A percentile compares a stretch with the other conserved stretches of the same genome.
These are phyloP conservation scores for Calliphora vomitoria DNA, from an alignment of 2,888 invertebrate species.

Conservation along the genomic window DNA sequence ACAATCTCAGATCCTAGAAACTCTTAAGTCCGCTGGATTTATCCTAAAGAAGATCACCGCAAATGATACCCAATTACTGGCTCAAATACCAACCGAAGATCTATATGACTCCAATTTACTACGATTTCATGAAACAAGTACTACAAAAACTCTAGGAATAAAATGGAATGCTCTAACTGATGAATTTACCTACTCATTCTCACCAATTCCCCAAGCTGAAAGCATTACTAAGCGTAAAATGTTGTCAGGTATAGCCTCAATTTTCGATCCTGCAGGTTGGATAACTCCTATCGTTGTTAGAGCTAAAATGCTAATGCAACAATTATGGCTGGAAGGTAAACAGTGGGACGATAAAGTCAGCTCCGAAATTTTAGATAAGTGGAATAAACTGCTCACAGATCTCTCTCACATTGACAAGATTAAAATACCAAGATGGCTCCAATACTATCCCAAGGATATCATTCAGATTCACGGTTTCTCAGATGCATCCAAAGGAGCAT, in stretches of 20 bases:
- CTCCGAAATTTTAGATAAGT: background rate
- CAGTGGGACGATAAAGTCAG: too few species aligned
- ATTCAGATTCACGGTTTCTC: slow-evolving; percentile 56
- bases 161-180: slow-evolving; percentile 45
- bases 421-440: slow-evolving; percentile 46
- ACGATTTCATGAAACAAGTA: too few species aligned
- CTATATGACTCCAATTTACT: too few species aligned
- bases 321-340: slow-evolving; percentile 46
- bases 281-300: slow-evolving; percentile 50
- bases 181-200: slow-evolving; percentile 20
- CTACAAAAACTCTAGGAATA: slow-evolving; percentile 34
- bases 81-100: too few species aligned
- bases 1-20: too few species aligned
- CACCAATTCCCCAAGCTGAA: background rate
- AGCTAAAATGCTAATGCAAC: slow-evolving; percentile 60
- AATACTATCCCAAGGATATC: background rate
- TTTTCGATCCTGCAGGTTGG: slow-evolving; percentile 59
- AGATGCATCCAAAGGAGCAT: slow-evolving; percentile 36
- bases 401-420: slow-evolving; percentile 10
- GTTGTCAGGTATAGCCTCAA: slow-evolving; percentile 8
- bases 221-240: slow-evolving; percentile 28
- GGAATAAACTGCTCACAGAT: slow-evolving; percentile 25
- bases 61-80: too few species aligned
- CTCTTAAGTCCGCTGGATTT: too few species aligned
- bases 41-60: too few species aligned